phyloP scores from a whole-genome alignment of 35 echinoderm and acorn worm species.

The Apostichopus japonicus region DNA sequence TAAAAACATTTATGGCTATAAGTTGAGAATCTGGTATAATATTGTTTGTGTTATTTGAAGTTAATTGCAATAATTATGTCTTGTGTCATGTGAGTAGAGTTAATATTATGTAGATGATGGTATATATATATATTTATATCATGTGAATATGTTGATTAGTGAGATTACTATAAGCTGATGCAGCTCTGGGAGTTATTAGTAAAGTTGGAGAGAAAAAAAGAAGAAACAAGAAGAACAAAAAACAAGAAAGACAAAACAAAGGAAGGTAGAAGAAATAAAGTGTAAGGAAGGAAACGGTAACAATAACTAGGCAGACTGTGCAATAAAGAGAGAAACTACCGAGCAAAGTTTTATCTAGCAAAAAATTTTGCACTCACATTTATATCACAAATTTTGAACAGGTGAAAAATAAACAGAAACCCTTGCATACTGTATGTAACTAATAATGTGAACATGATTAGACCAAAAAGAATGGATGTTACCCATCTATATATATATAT shows the following conservation, averaged over 20 bases:
- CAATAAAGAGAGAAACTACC: constrained; percentile 36
- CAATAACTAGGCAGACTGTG: background rate
- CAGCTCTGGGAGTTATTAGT: background rate
- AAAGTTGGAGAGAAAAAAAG: background rate
- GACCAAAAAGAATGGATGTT: too few species aligned
- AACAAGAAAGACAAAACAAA: background rate
- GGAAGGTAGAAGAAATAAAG: background rate
- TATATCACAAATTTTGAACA: constrained; percentile 24
- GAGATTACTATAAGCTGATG: background rate
- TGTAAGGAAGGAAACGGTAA: background rate
- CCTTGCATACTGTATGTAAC: background rate
- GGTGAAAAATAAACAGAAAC: background rate
- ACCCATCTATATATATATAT: too few species aligned
- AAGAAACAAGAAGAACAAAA: too few species aligned
- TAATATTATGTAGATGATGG: background rate
- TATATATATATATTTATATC: background rate
- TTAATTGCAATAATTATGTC: background rate
- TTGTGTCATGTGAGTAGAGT: background rate
- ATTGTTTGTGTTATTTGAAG: background rate
- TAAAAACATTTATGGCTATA: too few species aligned
- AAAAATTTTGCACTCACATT: constrained; percentile 32
- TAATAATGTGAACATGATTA: background rate
- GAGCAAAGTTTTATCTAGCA: constrained; percentile 28
- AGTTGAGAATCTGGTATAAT: too few species aligned
- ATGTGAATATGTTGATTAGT: background rate